phyloP scores from a whole-genome alignment of 2,113 vertebrate genomes.

The Uria lomvia region DNA sequence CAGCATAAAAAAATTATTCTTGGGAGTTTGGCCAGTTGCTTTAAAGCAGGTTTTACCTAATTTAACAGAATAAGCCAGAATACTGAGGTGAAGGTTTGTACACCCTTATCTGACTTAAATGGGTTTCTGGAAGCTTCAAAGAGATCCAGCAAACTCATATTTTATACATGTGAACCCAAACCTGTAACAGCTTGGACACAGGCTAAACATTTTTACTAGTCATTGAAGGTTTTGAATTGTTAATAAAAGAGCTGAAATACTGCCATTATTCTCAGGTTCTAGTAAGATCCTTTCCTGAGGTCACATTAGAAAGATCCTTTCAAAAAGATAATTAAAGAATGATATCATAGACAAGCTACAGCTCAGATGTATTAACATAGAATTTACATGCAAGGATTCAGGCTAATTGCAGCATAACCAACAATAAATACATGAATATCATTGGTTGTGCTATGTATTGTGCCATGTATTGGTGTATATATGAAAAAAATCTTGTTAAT shows the following conservation, averaged over 20 bases:
- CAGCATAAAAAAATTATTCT: neutral
- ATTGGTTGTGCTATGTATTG: neutral
- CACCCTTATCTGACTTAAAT: neutral
- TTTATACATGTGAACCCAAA: neutral
- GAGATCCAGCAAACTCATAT: neutral
- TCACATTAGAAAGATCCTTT: neutral
- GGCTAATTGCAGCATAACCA: neutral
- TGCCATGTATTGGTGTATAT: neutral
- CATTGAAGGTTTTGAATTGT: neutral
- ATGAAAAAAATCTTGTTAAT: neutral
- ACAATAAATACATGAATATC: neutral
- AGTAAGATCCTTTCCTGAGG: neutral
- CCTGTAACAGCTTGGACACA: neutral
- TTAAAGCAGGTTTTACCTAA: neutral
- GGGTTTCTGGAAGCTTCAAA: neutral
- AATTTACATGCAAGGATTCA: neutral
- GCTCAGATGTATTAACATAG: neutral
- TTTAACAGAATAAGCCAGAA: neutral
- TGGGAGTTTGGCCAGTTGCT: neutral
- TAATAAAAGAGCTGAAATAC: slow-evolving; percentile 10
- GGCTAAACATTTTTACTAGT: neutral
- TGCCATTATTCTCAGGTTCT: neutral
- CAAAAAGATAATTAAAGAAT: neutral
- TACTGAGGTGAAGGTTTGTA: neutral
- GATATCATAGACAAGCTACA: neutral